Evolutionary conservation across 1,140 invertebrate species (phyloP).

Genomic region (Drosophila subpulchrella): DNA sequence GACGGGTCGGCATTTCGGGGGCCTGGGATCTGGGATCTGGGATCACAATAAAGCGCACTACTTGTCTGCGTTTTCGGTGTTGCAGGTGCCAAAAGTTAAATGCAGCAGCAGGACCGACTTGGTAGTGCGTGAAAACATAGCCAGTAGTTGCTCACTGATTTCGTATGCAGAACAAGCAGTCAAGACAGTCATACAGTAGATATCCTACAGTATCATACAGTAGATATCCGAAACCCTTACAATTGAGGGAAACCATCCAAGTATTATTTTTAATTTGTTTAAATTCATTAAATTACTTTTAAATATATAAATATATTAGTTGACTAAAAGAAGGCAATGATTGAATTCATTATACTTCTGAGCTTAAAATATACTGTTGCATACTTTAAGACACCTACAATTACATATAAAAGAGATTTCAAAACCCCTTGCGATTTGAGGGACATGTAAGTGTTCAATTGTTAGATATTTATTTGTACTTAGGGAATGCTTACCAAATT

Average conservation of each 20-base stretch:
- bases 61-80: slow-evolving; percentile 49
- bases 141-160: slow-evolving; percentile 8
- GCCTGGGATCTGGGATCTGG: slow-evolving; percentile 11
- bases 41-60: slow-evolving; percentile 29
- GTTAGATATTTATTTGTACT: no score
- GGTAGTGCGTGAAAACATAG: slow-evolving; percentile 57
- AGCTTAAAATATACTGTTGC: no score
- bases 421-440: no score
- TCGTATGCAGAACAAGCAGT: slow-evolving; percentile 23
- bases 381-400: no score
- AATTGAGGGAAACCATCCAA: background rate
- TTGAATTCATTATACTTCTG: no score
- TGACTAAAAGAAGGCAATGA: no score
- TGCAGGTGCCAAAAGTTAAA: slow-evolving; percentile 66
- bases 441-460: no score
- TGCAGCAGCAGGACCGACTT: slow-evolving; percentile 45
- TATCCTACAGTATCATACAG: no score
- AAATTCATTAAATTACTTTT: no score
- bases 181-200: slow-evolving; percentile 8
- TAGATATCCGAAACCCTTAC: background rate
- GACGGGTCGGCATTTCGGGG: slow-evolving; percentile 12
- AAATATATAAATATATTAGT: no score
- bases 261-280: background rate
- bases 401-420: no score
- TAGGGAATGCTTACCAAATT: no score